phyloP scores from a whole-genome alignment of 2,888 invertebrate genomes.

The Leptarthrus brevirostris region DNA sequence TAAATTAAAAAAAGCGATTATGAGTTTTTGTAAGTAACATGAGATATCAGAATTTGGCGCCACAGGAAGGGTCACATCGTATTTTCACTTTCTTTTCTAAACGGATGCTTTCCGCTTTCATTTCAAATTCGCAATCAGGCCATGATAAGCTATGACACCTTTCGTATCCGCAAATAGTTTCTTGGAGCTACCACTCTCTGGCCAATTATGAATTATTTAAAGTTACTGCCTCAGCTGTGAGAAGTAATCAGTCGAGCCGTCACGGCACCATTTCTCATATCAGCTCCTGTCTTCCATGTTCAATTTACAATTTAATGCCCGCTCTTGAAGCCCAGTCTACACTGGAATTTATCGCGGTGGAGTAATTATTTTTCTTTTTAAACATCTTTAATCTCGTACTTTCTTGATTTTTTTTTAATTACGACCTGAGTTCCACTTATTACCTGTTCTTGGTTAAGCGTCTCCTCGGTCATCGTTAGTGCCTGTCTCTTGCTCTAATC shows the following conservation, averaged over 20 bases:
- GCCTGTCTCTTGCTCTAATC: slow-evolving; percentile 53
- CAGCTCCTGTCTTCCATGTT: slow-evolving; percentile 50
- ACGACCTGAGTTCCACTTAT: slow-evolving; percentile 28
- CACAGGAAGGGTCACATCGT: too few relatives aligned
- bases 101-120: too few relatives aligned
- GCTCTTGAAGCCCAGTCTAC: slow-evolving; percentile 44
- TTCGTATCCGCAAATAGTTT: too few relatives aligned
- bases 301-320: slow-evolving; percentile 53
- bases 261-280: slow-evolving; percentile 52
- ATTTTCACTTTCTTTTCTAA: too few relatives aligned
- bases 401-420: slow-evolving; percentile 28
- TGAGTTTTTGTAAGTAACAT: too few relatives aligned
- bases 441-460: slow-evolving; percentile 26
- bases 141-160: too few relatives aligned
- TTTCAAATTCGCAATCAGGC: too few relatives aligned
- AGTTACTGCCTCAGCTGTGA: slow-evolving; percentile 9
- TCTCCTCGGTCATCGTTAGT: slow-evolving; percentile 46
- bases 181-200: slow-evolving; percentile 1
- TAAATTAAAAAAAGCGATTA: too few relatives aligned
- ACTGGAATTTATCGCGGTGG: slow-evolving; percentile 39
- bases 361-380: slow-evolving; percentile 39
- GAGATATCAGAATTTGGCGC: too few relatives aligned
- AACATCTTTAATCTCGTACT: slow-evolving; percentile 32
- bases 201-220: slow-evolving; percentile 44
- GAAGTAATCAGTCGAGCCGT: slow-evolving; percentile 43